A percentile compares a stretch with the other conserved stretches of the same genome.
These are phyloP conservation scores for Etheostoma nigrum DNA, from an alignment of 2,797 vertebrate genomes.

Conservation along the genomic window DNA sequence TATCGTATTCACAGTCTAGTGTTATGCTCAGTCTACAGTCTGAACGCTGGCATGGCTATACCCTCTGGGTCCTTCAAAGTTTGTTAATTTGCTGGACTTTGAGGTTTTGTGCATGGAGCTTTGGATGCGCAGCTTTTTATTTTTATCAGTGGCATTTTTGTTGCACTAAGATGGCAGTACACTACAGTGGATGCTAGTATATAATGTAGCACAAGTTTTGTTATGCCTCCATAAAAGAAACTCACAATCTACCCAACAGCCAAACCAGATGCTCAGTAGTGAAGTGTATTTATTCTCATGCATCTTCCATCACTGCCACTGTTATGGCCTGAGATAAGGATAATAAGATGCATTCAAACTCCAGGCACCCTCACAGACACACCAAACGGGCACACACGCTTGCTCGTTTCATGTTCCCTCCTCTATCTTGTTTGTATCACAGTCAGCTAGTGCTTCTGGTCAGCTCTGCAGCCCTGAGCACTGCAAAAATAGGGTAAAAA, in stretches of 20 bases:
- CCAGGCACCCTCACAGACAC: constrained; percentile 60
- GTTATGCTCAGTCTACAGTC: constrained; percentile 47
- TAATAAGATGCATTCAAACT: constrained; percentile 82
- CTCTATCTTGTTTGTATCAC: constrained; percentile 78
- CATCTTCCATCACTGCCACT: constrained; percentile 68
- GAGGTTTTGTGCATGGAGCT: constrained; percentile 58
- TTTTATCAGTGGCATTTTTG: constrained; percentile 47
- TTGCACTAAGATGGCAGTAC: constrained; percentile 23
- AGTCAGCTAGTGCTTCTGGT: constrained; percentile 77
- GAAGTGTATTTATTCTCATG: constrained; percentile 61
- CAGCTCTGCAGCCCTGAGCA: constrained; percentile 76
- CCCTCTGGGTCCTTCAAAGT: constrained; percentile 79
- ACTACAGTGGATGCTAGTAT: background rate
- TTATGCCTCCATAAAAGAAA: constrained; percentile 45
- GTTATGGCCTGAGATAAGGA: constrained; percentile 75
- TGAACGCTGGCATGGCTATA: constrained; percentile 61
- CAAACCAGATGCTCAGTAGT: constrained; percentile 43
- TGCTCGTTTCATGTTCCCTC: constrained; percentile 77
- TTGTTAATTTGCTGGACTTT: constrained; percentile 74
- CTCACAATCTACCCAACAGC: constrained; percentile 29
- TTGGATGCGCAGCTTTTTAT: constrained; percentile 46
- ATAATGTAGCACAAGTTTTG: constrained; percentile 16
- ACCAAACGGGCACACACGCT: constrained; percentile 16
- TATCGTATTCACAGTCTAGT: constrained; percentile 69
- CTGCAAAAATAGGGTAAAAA: constrained; percentile 60